A percentile compares a stretch with the other conserved stretches of the same genome.
These are phyloP conservation scores for Ivindomyrus marchei DNA, from an alignment of 2,113 vertebrate species.

Conservation along the genomic window DNA sequence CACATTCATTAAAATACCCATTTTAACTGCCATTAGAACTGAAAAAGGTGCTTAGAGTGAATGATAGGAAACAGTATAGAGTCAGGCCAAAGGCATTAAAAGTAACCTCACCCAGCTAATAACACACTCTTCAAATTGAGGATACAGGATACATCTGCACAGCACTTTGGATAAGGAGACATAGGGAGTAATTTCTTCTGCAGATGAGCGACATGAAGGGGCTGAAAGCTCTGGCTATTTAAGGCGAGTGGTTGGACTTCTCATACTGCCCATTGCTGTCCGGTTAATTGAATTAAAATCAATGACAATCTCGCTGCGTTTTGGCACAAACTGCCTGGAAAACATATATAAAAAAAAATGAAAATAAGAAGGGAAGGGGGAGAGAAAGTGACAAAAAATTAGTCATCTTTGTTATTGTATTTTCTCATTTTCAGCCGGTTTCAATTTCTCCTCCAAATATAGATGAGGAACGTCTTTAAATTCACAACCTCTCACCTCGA, in stretches of 20 bases:
- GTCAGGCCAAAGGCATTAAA: not conserved
- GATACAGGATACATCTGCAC: not conserved
- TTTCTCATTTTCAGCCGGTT: conserved; percentile 5
- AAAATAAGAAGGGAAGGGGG: not conserved
- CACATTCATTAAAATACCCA: not conserved
- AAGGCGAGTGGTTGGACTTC: conserved; percentile 47
- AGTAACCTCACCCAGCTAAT: not conserved
- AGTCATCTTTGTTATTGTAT: not conserved
- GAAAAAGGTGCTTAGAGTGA: not conserved
- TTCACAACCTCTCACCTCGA: conserved; percentile 36
- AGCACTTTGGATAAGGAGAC: not conserved
- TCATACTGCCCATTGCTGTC: conserved; percentile 49
- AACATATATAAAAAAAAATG: not conserved
- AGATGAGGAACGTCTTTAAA: not conserved
- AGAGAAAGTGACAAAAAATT: not conserved
- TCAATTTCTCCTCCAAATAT: not conserved
- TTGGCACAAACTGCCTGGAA: conserved; percentile 74
- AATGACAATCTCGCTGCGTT: conserved; percentile 69
- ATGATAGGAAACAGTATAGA: not conserved
- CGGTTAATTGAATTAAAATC: conserved; percentile 78
- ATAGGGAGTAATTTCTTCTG: not conserved
- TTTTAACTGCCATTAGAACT: not conserved
- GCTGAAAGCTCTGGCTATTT: conserved; percentile 7
- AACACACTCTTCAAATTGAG: not conserved
- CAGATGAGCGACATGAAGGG: conserved; percentile 7